Evolutionary conservation across 2,888 invertebrate genomes (phyloP).

Genomic region (Lapara coniferarum): DNA sequence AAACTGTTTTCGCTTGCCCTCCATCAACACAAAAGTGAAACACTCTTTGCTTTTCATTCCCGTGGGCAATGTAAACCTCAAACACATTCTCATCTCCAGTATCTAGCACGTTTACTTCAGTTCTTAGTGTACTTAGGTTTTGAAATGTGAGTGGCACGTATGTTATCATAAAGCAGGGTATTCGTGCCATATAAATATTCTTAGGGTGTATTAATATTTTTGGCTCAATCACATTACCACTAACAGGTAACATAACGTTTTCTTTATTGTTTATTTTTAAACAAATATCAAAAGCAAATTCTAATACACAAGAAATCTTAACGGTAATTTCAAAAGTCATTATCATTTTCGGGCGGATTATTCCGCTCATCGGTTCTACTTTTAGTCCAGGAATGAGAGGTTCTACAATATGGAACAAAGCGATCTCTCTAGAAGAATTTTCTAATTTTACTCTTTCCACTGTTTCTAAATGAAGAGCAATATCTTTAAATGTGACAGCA

Average conservation of each 20-base stretch:
- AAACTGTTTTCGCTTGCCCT: conserved; percentile 67
- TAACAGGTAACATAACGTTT: conserved; percentile 67
- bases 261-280: conserved; percentile 76
- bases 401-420: conserved; percentile 77
- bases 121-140: conserved; percentile 59
- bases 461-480: conserved; percentile 68
- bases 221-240: conserved; percentile 79
- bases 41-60: conserved; percentile 66
- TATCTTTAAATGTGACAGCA: conserved; percentile 66
- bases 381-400: conserved; percentile 73
- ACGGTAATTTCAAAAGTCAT: conserved; percentile 73
- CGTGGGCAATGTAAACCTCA: conserved; percentile 61
- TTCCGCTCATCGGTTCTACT: conserved; percentile 79
- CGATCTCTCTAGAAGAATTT: conserved; percentile 81
- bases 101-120: conserved; percentile 60
- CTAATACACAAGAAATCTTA: conserved; percentile 71
- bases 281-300: conserved; percentile 66
- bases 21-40: conserved; percentile 61
- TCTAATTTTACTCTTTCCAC: conserved; percentile 74
- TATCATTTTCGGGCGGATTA: conserved; percentile 76
- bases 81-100: conserved; percentile 69
- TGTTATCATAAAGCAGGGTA: conserved; percentile 70
- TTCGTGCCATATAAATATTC: conserved; percentile 74
- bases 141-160: conserved; percentile 71
- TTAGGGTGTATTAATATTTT: conserved; percentile 76